Conservation (phyloP, 2,888 invertebrate species). For the Eupelmus urozonus region DNA sequence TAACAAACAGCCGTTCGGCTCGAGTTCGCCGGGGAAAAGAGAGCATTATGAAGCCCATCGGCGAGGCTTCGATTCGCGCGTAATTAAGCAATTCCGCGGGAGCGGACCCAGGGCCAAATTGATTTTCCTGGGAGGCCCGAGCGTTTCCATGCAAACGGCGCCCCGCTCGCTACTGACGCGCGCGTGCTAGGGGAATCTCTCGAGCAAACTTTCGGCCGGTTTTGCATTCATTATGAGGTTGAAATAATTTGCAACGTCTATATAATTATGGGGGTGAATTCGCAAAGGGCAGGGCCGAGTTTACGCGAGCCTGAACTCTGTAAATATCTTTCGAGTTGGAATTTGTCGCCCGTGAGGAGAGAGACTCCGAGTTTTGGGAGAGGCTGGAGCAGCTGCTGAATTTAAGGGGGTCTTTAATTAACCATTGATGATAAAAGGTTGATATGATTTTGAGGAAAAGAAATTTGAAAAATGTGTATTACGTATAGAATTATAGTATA, state of each 20-base stretch:
- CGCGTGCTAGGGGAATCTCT: neutral
- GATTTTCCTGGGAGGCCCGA: constrained; percentile 58
- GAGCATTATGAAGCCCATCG: constrained; percentile 43
- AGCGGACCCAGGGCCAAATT: constrained; percentile 60
- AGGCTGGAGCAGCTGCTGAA: no score
- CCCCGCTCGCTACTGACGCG: no score
- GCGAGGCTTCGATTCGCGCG: constrained; percentile 60
- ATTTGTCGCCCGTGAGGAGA: neutral
- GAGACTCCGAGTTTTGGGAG: neutral
- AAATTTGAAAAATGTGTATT: no score
- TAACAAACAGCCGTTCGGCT: neutral
- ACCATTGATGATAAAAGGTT: no score
- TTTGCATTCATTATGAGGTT: constrained; percentile 30
- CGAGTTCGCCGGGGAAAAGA: neutral
- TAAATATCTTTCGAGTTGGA: constrained; percentile 17
- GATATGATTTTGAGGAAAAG: no score
- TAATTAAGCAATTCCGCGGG: constrained; percentile 63
- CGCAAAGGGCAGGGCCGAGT: constrained; percentile 7
- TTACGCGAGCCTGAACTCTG: neutral
- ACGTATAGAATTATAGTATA: no score
- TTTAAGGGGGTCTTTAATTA: no score
- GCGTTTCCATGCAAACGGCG: neutral
- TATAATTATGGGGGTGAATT: constrained; percentile 23
- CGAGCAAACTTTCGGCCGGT: constrained; percentile 29
- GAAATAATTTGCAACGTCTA: constrained; percentile 24